A percentile compares a stretch with the other conserved stretches of the same genome.
Evolutionary conservation across 2,888 invertebrate genomes (phyloP).

Genomic region (Caenorhabditis uteleia): DNA sequence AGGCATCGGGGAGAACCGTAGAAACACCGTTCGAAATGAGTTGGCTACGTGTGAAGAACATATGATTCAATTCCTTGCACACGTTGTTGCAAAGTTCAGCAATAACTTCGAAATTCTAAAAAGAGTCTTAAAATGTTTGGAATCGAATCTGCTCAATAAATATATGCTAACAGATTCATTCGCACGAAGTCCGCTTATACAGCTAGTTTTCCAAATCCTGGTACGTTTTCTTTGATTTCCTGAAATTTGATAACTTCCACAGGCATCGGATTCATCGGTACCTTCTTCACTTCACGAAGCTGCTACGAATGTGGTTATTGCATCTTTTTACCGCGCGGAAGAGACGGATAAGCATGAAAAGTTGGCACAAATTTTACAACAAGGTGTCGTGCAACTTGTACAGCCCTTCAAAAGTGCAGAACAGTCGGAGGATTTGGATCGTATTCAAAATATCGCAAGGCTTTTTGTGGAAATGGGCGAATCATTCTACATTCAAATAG

Average conservation of each 20-base stretch:
- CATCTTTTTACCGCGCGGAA: constrained; percentile 61
- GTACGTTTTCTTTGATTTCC: too few species aligned
- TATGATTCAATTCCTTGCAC: constrained; percentile 24
- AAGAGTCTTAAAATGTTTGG: constrained; percentile 29
- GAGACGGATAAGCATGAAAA: constrained; percentile 75
- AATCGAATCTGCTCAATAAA: constrained; percentile 19
- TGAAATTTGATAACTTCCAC: too few species aligned
- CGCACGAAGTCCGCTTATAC: constrained; percentile 71
- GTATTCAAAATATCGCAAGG: constrained; percentile 87
- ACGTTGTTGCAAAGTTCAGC: constrained; percentile 34
- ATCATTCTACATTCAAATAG: constrained; percentile 84
- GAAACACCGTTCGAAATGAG: constrained; percentile 84
- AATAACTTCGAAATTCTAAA: constrained; percentile 34
- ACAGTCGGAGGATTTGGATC: constrained; percentile 61
- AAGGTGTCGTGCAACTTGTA: constrained; percentile 81
- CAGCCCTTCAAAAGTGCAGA: constrained; percentile 79
- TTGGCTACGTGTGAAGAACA: constrained; percentile 79
- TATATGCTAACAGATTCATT: constrained; percentile 76
- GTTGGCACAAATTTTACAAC: constrained; percentile 82
- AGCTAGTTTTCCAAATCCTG: constrained; percentile 70
- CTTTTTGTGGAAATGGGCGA: constrained; percentile 94
- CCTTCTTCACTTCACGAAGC: constrained; percentile 80
- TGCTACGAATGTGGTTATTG: constrained; percentile 75
- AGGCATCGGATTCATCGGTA: constrained; percentile 61
- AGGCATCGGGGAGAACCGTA: constrained; percentile 85